Conservation (phyloP, 2,113 vertebrate genomes). For the Orientallactaga bullata region DNA sequence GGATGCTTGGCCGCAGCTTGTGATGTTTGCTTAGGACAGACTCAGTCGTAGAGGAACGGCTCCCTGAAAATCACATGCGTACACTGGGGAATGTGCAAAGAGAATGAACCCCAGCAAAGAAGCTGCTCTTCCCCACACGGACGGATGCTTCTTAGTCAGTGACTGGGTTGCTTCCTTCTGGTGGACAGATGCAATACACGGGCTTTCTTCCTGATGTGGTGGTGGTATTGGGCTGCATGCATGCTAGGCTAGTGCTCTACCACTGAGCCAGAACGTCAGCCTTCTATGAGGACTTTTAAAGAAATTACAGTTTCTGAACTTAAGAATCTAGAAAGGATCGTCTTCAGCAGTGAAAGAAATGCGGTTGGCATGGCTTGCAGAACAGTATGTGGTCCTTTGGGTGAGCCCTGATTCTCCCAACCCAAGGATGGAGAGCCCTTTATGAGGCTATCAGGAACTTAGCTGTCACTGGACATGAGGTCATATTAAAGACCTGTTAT, state of each 20-base stretch:
- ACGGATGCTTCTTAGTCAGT: not conserved
- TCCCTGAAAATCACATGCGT: not conserved
- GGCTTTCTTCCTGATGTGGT: not conserved
- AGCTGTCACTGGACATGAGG: not conserved
- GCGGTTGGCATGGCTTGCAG: not conserved
- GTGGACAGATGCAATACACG: not conserved
- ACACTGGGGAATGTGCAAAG: not conserved
- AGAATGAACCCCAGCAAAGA: not conserved
- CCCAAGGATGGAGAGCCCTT: not conserved
- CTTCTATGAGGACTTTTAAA: not conserved
- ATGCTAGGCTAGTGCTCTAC: not conserved
- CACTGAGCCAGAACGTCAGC: not conserved
- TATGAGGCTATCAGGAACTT: not conserved
- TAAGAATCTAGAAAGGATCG: not conserved
- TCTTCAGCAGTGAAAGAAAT: not conserved
- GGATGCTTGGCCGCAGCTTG: not conserved
- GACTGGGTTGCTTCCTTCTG: not conserved
- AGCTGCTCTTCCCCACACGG: not conserved
- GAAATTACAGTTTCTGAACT: not conserved
- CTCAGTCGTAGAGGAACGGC: not conserved
- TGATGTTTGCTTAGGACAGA: not conserved
- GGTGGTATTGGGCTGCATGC: not conserved
- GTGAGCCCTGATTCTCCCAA: conserved; percentile 11
- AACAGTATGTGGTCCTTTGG: not conserved
- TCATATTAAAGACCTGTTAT: conserved; percentile 1